Evolutionary conservation across 2,888 invertebrate genomes (phyloP).

Genomic region (Euclidia mi): DNA sequence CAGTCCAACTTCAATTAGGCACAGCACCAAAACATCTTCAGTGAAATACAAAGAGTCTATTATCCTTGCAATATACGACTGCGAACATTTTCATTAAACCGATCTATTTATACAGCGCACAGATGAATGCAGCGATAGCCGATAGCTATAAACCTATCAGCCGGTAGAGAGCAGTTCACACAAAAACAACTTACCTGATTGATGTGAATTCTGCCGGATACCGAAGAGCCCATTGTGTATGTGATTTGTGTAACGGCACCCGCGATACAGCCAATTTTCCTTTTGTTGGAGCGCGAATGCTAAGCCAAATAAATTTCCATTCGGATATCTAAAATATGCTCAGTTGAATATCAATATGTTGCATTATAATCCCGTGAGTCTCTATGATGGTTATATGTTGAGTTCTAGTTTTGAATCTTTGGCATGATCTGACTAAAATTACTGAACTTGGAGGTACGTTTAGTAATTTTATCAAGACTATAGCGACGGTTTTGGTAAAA

Average conservation of each 20-base stretch:
- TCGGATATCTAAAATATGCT: background rate
- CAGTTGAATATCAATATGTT: too few relatives aligned
- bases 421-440: too few relatives aligned
- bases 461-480: too few relatives aligned
- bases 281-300: constrained; percentile 14
- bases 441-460: too few relatives aligned
- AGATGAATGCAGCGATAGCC: constrained; percentile 11
- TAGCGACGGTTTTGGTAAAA: too few relatives aligned
- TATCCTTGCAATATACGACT: too few relatives aligned
- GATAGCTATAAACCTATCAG: constrained; percentile 18
- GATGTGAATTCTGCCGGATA: constrained; percentile 23
- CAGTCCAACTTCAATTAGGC: too few relatives aligned
- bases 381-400: background rate
- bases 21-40: too few relatives aligned
- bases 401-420: too few relatives aligned
- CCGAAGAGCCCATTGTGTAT: constrained; percentile 20
- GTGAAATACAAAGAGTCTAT: too few relatives aligned
- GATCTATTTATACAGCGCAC: background rate
- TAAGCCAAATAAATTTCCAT: constrained; percentile 3
- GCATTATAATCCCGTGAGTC: too few relatives aligned
- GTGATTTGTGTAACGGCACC: constrained; percentile 23
- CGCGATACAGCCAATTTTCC: constrained; percentile 15
- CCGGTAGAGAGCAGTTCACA: constrained; percentile 17
- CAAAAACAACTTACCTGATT: constrained; percentile 23
- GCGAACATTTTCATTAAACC: background rate